Evolutionary conservation across 2,797 vertebrate species (phyloP), one percentile per base, ranked within the genome.

Genomic region (Perdix hodgsoniae): DNA sequence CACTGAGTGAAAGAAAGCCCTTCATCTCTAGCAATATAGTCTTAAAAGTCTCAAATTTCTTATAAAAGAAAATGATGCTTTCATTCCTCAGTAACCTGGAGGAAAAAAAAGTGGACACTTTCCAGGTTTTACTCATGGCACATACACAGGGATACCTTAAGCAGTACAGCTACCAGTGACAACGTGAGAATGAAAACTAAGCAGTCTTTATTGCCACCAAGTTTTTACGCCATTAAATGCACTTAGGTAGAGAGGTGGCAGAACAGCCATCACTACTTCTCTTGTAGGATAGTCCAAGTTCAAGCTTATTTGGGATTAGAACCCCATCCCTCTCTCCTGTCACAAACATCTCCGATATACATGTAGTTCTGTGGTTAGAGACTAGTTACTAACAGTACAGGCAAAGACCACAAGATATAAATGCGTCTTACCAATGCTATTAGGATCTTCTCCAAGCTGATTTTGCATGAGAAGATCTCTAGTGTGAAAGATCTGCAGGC

Each of bases 401-500:
- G 49, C 26, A 44, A 64, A 83, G 69, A 15, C 18, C 35, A 16
- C 0, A 4, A 73, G 27, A 47, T 1, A 0, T 9, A 21, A 70
- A 4, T 0, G 7, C 6, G 4, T 4, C 94, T 91, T 95, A 99
- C 99, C 98, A 31, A 99, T 99, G 95, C 98, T 98, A 65, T 99
- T 98, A 57, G 98, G 92, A 85, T 98, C 98, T 33, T 99, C 98
- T 21, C 99, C 98, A 5, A 65, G 86, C 72, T 97, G 98, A 76
- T 98, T 98, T 18, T 98, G 98, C 83, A 98, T 90, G 16, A 99
- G 97, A 50, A 99, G 98, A 82, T 98, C 98, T 86, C 93, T 96
- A 2, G 98, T 99, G 24, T 94, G 94, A 78, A 98, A 99, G 72
- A 99, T 96, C 88, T 98, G 99, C 64, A 99, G 97, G 33, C 97